Evolutionary conservation across 1,140 invertebrate genomes (phyloP).

Genomic region (Drosophila grimshawi): DNA sequence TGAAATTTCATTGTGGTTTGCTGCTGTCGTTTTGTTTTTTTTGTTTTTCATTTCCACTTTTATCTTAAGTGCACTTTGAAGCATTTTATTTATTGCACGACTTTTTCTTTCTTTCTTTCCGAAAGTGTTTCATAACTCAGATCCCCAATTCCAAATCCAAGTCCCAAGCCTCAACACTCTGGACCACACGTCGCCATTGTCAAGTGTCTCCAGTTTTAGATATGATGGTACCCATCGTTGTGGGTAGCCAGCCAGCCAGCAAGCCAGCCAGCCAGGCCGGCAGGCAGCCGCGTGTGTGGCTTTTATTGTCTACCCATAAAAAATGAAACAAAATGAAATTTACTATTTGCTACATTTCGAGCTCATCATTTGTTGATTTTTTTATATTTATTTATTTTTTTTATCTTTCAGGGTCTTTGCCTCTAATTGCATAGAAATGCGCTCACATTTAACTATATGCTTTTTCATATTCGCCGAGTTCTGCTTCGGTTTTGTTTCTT

Average conservation of each 20-base stretch:
- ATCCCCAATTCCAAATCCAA: conserved; percentile 28
- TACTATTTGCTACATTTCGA: conserved; percentile 71
- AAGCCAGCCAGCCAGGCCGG: not conserved
- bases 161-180: conserved; percentile 37
- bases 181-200: conserved; percentile 77
- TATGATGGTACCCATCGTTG: conserved; percentile 72
- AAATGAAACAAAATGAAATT: conserved; percentile 55
- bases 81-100: conserved; percentile 81
- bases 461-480: conserved; percentile 25
- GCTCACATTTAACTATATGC: conserved; percentile 47
- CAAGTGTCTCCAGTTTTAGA: conserved; percentile 62
- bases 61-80: conserved; percentile 80
- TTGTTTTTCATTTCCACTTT: conserved; percentile 41
- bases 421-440: conserved; percentile 68
- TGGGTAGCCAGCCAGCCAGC: conserved; percentile 19
- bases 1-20: conserved; percentile 21
- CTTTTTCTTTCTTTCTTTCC: conserved; percentile 59
- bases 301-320: conserved; percentile 71
- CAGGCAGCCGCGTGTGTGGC: conserved; percentile 60
- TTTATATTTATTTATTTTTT: conserved; percentile 4
- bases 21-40: conserved; percentile 12
- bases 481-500: not conserved
- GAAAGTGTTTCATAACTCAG: conserved; percentile 76
- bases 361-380: conserved; percentile 53
- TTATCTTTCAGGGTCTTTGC: conserved; percentile 60